Base-by-base conservation (phyloP, 2,113 vertebrate species). In the Oncorhynchus mykiss region DNA sequence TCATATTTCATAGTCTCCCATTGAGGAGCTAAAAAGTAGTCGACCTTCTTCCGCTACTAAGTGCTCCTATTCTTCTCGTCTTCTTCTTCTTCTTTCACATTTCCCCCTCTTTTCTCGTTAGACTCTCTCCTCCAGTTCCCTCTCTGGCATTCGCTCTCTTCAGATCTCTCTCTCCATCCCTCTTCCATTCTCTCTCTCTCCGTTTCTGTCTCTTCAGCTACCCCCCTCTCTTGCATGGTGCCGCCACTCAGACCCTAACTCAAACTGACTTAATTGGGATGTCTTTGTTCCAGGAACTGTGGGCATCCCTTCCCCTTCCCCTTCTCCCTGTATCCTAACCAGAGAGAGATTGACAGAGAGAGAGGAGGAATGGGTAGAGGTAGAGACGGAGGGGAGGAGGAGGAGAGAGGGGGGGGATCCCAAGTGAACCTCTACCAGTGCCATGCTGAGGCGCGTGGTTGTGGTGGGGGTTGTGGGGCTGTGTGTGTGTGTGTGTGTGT, bases 261-360 rank as follows among this genome's bases (percentile, higher is more conserved):
- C 91, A 93, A 90, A 89, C 89, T 91, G 91, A 93, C 91, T 93
- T 93, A 93, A 93, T 93, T 93, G 92, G 92, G 92, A 90, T 92
- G 90, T 91, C 90, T 93, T 92, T 93, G 92, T 92, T 91, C 82
- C 86, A 87, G 88, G 86, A 93, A 91, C 88, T 89, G 88, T 87
- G 86, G 89, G 90, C 82, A 82, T 90, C 90, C 91, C 89, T 91
- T 92, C 83, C 77, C 75, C 80, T 82, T 79, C 64, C 22, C 25
- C 12, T 24, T 24, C 60, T 64, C n/a, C 78, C 75, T 74, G 73
- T 74, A 80, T 77, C 72, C 73, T 74, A 25, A 49, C 13, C 29
- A n/a, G 14, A 20, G 64, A 25, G 72, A 73, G 54, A 66, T 7
- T 34, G 34, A 34, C 39, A 45, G 39, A 45, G 39, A 45, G 39